Conservation (phyloP, 1,140 invertebrate genomes). For the Cydia splendana region DNA sequence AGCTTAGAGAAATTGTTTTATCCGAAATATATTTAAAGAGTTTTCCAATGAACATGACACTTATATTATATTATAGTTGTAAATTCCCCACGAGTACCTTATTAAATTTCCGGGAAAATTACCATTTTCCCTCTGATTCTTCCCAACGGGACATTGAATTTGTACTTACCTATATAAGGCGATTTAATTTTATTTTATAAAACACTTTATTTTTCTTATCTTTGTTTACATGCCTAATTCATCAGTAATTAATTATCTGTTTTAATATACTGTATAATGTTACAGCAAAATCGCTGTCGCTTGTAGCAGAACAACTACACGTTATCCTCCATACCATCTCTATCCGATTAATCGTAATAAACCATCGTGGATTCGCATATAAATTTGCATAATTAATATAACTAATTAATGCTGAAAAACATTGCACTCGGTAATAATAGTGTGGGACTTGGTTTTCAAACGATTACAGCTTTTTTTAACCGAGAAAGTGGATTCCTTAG, state of each 20-base stretch:
- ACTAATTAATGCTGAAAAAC: slow-evolving; percentile 66
- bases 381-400: slow-evolving; percentile 72
- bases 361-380: slow-evolving; percentile 68
- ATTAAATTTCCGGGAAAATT: too few species aligned
- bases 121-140: too few species aligned
- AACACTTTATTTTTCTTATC: too few species aligned
- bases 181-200: too few species aligned
- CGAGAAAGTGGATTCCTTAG: slow-evolving; percentile 40
- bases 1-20: neutral
- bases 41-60: too few species aligned
- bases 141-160: too few species aligned
- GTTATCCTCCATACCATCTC: slow-evolving; percentile 64
- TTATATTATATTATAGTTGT: too few species aligned
- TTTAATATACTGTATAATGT: neutral
- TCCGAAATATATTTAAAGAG: too few species aligned
- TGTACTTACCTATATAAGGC: too few species aligned
- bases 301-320: slow-evolving; percentile 34
- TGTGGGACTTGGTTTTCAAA: slow-evolving; percentile 47
- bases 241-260: neutral
- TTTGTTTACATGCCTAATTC: too few species aligned
- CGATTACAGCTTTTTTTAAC: slow-evolving; percentile 34
- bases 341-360: slow-evolving; percentile 71
- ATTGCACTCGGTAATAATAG: slow-evolving; percentile 55
- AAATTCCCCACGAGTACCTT: too few species aligned
- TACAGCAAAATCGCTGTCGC: slow-evolving; percentile 38